A percentile compares a stretch with the other conserved stretches of the same genome.
These are phyloP conservation scores for Antigone vipio DNA, from an alignment of 2,113 vertebrate genomes.

Conservation along the genomic window DNA sequence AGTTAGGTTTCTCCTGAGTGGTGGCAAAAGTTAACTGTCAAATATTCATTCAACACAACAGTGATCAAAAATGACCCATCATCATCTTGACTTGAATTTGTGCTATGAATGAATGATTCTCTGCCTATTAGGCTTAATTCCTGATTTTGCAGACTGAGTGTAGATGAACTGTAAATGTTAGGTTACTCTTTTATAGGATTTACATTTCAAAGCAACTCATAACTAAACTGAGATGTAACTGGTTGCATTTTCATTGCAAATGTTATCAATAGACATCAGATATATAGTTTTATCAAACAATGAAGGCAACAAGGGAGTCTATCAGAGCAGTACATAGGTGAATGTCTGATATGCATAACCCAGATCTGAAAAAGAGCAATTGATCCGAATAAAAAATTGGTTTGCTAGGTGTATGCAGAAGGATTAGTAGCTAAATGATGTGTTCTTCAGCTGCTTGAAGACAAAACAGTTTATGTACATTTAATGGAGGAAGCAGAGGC, in stretches of 20 bases:
- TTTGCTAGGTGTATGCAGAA: background rate
- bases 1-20: conserved; percentile 17
- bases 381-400: background rate
- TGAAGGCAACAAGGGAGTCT: background rate
- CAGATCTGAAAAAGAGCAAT: background rate
- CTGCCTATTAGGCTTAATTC: background rate
- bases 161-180: background rate
- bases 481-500: background rate
- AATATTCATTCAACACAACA: background rate
- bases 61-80: background rate
- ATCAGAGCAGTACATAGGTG: background rate
- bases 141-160: conserved; percentile 4
- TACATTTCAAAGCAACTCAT: background rate
- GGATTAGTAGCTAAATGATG: background rate
- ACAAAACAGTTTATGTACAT: background rate
- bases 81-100: background rate
- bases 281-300: background rate
- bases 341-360: background rate
- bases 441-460: background rate
- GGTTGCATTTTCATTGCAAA: background rate
- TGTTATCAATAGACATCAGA: background rate
- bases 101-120: background rate
- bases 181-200: background rate
- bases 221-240: background rate
- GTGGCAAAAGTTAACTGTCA: background rate